These are phyloP conservation scores for Nettapus auritus DNA, from an alignment of 2,113 vertebrate genomes.

Conservation along the genomic window DNA sequence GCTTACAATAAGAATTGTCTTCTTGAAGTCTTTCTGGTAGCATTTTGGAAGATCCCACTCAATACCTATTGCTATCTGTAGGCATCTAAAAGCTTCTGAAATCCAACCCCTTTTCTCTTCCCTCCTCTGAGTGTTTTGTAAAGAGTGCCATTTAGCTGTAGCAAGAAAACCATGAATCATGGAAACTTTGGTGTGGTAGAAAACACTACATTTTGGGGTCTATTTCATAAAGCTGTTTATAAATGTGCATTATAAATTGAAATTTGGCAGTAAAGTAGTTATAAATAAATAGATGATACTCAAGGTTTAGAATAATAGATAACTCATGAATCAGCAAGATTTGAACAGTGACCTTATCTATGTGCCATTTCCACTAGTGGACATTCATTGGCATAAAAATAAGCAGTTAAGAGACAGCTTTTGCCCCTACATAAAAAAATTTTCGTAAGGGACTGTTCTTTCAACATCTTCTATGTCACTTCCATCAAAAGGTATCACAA, in stretches of 20 bases:
- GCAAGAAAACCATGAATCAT: slow-evolving; percentile 1
- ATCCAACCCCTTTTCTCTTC: slow-evolving; percentile 23
- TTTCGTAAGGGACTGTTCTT: neutral
- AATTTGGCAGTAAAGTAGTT: neutral
- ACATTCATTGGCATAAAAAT: neutral
- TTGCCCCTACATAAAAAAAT: neutral
- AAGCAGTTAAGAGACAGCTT: neutral
- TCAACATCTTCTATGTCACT: neutral
- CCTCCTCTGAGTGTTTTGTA: slow-evolving; percentile 18
- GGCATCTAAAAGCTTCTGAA: neutral
- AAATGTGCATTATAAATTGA: neutral
- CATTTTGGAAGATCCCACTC: neutral
- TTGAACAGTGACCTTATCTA: neutral
- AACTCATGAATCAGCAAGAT: neutral
- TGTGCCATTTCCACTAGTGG: neutral
- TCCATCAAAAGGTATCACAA: neutral
- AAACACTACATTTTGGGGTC: neutral
- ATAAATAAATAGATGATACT: neutral
- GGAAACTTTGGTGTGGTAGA: neutral
- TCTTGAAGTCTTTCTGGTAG: neutral
- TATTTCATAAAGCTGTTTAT: neutral
- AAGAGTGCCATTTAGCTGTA: neutral
- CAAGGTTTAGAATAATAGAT: neutral
- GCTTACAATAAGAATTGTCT: neutral
- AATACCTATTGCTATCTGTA: neutral